A percentile compares a stretch with the other conserved stretches of the same genome.
These are phyloP conservation scores for Aphelocoma californica DNA, from an alignment of 2,797 vertebrate genomes.

Conservation along the genomic window DNA sequence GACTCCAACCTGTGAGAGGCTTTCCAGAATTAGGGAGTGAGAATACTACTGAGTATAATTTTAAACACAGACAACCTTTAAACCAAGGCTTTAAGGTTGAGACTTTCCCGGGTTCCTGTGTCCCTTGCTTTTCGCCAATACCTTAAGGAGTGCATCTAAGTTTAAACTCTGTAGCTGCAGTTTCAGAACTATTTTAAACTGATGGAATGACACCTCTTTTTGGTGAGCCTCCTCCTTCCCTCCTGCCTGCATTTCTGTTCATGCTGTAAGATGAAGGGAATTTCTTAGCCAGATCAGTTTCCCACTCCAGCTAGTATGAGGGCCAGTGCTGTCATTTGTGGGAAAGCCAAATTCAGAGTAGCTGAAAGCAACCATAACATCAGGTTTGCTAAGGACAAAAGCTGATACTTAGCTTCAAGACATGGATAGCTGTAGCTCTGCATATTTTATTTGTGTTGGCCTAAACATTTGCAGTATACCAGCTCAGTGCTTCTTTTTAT, in stretches of 20 bases:
- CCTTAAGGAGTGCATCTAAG: not conserved
- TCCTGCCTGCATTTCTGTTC: not conserved
- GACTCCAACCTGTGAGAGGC: conserved; percentile 49
- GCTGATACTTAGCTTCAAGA: not conserved
- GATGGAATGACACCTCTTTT: not conserved
- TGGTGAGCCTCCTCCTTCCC: not conserved
- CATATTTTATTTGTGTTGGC: not conserved
- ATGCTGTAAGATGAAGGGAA: not conserved
- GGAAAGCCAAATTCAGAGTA: not conserved
- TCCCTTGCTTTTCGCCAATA: not conserved
- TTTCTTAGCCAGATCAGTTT: not conserved
- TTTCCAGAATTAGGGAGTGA: conserved; percentile 53
- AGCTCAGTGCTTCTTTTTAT: not conserved
- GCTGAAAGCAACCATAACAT: not conserved
- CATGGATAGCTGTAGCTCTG: not conserved
- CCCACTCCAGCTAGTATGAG: not conserved
- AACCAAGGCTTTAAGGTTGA: not conserved
- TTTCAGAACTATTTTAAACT: not conserved
- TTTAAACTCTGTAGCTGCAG: not conserved
- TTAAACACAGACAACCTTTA: conserved; percentile 42
- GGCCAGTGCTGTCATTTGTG: not conserved
- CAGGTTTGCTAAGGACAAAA: not conserved
- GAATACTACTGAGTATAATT: conserved; percentile 12
- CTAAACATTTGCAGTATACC: not conserved
- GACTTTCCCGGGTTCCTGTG: not conserved